A percentile compares a stretch with the other conserved stretches of the same genome.
These are phyloP conservation scores for Drosophila lutescens DNA, from an alignment of 2,888 invertebrate genomes.

Conservation along the genomic window DNA sequence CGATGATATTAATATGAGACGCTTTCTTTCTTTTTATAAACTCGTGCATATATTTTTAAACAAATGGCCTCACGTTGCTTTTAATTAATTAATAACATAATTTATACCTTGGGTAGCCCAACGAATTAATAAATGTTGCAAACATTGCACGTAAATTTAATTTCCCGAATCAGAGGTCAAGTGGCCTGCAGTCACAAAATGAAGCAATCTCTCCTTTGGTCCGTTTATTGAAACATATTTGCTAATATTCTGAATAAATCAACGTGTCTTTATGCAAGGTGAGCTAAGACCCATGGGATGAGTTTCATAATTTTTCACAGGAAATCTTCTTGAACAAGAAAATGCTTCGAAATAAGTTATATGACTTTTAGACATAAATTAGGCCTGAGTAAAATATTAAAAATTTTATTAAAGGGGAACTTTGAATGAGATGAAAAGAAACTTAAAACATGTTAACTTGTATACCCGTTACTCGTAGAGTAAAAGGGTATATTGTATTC, in stretches of 20 bases:
- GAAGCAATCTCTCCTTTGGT: constrained; percentile 39
- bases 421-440: not conserved
- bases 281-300: constrained; percentile 46
- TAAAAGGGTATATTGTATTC: no score
- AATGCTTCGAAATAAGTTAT: constrained; percentile 23
- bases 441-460: no score
- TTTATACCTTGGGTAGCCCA: constrained; percentile 30
- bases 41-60: constrained; percentile 27
- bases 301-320: constrained; percentile 47
- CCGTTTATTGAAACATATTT: constrained; percentile 20
- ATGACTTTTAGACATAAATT: constrained; percentile 10
- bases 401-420: not conserved
- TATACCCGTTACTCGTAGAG: no score
- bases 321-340: constrained; percentile 27
- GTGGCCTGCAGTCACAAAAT: constrained; percentile 37
- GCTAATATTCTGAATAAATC: constrained; percentile 54
- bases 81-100: constrained; percentile 60
- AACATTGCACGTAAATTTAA: constrained; percentile 32
- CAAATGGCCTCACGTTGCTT: constrained; percentile 52
- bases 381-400: not conserved
- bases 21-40: constrained; percentile 21
- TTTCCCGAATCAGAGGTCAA: constrained; percentile 47
- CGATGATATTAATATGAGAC: constrained; percentile 35
- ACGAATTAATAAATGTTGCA: constrained; percentile 53
- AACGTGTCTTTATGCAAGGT: constrained; percentile 30